phyloP scores from a whole-genome alignment of 2,113 vertebrate genomes.

The western clawed frog (Xenopus tropicalis) region UCB_Xtro_10.0 CM004451.2:76442001-76442500 shows the following conservation, averaged over 20 bases:
- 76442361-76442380: background rate
- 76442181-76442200: background rate
- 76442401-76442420: constrained; percentile 8
- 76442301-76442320: background rate
- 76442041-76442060: no score
- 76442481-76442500: background rate
- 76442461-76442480: background rate
- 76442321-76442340: background rate
- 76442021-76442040: no score
- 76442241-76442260: background rate
- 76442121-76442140: background rate
- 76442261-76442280: background rate
- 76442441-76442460: background rate
- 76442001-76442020: no score
- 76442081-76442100: no score
- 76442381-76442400: background rate
- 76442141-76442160: background rate
- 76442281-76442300: background rate
- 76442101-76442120: no score
- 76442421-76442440: background rate
- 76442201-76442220: background rate
- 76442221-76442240: background rate
- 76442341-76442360: constrained; percentile 13
- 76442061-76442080: no score
- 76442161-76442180: background rate